A percentile compares a stretch with the other conserved stretches of the same genome.
phyloP scores from a whole-genome alignment of 92 coral and sea anemone genomes.

The Meandrina meandrites region DNA sequence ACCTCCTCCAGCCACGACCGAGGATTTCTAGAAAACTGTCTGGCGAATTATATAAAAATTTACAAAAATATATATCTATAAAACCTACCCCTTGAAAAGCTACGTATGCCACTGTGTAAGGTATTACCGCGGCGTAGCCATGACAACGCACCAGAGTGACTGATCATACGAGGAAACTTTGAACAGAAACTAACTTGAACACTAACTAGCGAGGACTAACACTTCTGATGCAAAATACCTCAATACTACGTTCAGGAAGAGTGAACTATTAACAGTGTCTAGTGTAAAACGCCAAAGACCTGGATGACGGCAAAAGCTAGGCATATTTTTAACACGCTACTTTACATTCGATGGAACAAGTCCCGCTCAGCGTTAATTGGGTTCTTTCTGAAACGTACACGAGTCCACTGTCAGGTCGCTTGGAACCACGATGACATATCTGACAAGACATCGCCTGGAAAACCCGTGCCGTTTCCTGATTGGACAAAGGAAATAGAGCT shows the following conservation, averaged over 20 bases:
- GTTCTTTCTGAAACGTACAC: background rate
- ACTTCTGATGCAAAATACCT: slow-evolving; percentile 34
- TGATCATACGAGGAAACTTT: background rate
- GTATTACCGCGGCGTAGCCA: slow-evolving; percentile 2
- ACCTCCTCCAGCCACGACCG: slow-evolving; percentile 56
- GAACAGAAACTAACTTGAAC: slow-evolving; percentile 11
- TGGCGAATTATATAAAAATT: slow-evolving; percentile 81
- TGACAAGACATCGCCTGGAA: background rate
- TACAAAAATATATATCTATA: slow-evolving; percentile 91
- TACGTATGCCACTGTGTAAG: background rate
- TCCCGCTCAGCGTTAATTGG: background rate
- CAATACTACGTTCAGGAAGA: background rate
- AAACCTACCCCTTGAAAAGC: slow-evolving; percentile 54
- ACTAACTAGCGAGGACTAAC: background rate
- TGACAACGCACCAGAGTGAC: slow-evolving; percentile 14
- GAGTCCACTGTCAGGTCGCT: background rate
- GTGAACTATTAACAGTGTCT: slow-evolving; percentile 11
- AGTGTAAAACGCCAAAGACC: slow-evolving; percentile 10
- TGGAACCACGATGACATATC: background rate
- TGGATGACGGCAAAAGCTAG: background rate
- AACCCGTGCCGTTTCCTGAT: background rate
- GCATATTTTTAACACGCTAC: background rate
- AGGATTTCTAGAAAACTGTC: slow-evolving; percentile 76
- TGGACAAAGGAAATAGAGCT: background rate
- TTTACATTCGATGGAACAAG: slow-evolving; percentile 16